A percentile compares a stretch with the other conserved stretches of the same genome.
These are phyloP conservation scores for Intellagama lesueurii DNA, from an alignment of 2,797 vertebrate genomes.

Conservation along the genomic window DNA sequence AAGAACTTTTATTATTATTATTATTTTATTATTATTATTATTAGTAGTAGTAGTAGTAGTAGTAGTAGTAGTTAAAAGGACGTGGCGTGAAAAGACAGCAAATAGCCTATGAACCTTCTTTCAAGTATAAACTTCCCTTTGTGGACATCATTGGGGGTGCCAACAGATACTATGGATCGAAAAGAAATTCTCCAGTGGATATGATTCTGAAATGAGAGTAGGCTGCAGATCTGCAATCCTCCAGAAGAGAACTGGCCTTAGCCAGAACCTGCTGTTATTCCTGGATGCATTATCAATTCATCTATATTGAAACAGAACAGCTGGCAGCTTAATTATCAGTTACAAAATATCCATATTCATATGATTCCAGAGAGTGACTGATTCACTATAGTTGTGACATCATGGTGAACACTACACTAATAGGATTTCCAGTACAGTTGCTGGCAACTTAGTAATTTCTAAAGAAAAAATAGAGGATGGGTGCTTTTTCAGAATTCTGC, in stretches of 20 bases:
- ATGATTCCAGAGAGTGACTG: neutral
- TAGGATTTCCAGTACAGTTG: neutral
- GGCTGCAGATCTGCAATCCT: neutral
- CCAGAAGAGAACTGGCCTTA: neutral
- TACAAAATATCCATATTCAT: neutral
- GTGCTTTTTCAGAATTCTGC: neutral
- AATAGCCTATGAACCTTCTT: neutral
- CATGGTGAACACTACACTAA: neutral
- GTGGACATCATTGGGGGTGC: neutral
- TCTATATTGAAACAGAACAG: neutral
- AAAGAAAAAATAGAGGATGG: neutral
- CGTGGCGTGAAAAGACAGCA: neutral
- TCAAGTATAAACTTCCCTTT: neutral
- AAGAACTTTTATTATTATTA: too few relatives aligned
- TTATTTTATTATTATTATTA: neutral
- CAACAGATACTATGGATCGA: neutral
- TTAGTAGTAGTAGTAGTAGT: too few relatives aligned
- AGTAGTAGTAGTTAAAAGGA: neutral
- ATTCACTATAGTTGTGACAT: neutral
- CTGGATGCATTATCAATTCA: neutral
- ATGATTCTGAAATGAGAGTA: neutral
- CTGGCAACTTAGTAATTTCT: neutral
- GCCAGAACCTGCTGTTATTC: neutral
- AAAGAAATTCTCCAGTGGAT: neutral
- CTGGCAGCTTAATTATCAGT: neutral